phyloP scores from a whole-genome alignment of 2,888 invertebrate genomes.

The Papilio demoleus region DNA sequence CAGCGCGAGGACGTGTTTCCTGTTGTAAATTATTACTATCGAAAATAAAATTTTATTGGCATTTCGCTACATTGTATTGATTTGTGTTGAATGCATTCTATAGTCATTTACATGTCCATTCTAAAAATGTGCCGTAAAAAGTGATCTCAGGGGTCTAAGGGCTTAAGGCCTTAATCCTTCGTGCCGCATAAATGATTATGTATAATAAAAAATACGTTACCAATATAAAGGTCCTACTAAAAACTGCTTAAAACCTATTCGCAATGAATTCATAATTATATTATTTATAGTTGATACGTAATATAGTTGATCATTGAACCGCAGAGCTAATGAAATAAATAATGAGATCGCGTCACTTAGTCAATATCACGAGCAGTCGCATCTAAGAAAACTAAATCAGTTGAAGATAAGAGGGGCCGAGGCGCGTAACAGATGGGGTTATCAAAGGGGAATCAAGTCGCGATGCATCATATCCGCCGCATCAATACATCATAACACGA shows the following conservation, averaged over 20 bases:
- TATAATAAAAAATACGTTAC: too few relatives aligned
- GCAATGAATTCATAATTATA: too few relatives aligned
- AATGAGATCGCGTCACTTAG: background rate
- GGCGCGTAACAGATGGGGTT: slow-evolving; percentile 25
- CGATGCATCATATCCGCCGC: slow-evolving; percentile 30
- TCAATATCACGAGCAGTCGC: slow-evolving; percentile 15
- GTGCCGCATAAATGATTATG: too few relatives aligned
- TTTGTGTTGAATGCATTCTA: slow-evolving; percentile 8
- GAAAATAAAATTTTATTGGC: slow-evolving; percentile 35
- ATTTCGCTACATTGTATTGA: slow-evolving; percentile 29
- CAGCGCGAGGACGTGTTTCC: slow-evolving; percentile 37
- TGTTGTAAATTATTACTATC: slow-evolving; percentile 38
- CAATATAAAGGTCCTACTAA: too few relatives aligned
- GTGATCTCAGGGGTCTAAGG: background rate
- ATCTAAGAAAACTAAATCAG: slow-evolving; percentile 11
- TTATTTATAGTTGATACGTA: too few relatives aligned
- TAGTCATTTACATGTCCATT: slow-evolving; percentile 6
- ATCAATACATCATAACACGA: slow-evolving; percentile 27
- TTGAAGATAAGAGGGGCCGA: slow-evolving; percentile 6
- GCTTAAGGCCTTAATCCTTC: background rate
- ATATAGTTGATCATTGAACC: background rate
- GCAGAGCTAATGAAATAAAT: slow-evolving; percentile 6
- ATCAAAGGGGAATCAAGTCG: slow-evolving; percentile 23
- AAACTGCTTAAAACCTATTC: too few relatives aligned
- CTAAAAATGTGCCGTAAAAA: background rate